Evolutionary conservation across 2,113 vertebrate genomes (phyloP).

Genomic region (Platysteira castanea): DNA sequence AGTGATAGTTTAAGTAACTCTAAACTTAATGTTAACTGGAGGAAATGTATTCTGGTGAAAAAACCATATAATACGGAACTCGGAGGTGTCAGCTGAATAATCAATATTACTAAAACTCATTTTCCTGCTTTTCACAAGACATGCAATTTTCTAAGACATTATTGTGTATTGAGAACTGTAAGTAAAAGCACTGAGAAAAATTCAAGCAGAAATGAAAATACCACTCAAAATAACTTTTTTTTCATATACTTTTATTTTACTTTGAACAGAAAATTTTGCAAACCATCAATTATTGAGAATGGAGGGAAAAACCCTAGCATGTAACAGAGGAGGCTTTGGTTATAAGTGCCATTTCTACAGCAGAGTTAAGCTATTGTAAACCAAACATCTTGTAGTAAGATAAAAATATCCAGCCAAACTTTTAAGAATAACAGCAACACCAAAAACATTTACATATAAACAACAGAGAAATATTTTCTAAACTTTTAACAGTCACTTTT

Average conservation of each 20-base stretch:
- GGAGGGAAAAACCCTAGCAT: not conserved
- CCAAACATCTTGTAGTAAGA: constrained; percentile 46
- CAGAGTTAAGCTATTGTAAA: constrained; percentile 68
- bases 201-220: constrained; percentile 37
- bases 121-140: not conserved
- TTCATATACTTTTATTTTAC: constrained; percentile 74
- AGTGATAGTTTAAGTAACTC: not conserved
- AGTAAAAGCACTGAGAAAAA: not conserved
- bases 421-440: constrained; percentile 59
- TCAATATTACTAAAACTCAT: not conserved
- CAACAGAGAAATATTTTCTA: constrained; percentile 64
- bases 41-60: not conserved
- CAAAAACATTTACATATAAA: constrained; percentile 69
- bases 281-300: constrained; percentile 49
- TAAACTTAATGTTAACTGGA: not conserved
- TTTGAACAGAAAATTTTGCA: constrained; percentile 58
- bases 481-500: constrained; percentile 48
- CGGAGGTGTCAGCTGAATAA: not conserved
- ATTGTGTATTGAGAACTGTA: not conserved
- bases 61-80: not conserved
- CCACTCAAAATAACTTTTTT: constrained; percentile 50
- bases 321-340: constrained; percentile 65
- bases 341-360: constrained; percentile 72
- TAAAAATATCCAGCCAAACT: constrained; percentile 1
- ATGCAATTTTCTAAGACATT: not conserved